Evolutionary conservation across 2,113 vertebrate species (phyloP).

Genomic region (Rhea pennata): DNA sequence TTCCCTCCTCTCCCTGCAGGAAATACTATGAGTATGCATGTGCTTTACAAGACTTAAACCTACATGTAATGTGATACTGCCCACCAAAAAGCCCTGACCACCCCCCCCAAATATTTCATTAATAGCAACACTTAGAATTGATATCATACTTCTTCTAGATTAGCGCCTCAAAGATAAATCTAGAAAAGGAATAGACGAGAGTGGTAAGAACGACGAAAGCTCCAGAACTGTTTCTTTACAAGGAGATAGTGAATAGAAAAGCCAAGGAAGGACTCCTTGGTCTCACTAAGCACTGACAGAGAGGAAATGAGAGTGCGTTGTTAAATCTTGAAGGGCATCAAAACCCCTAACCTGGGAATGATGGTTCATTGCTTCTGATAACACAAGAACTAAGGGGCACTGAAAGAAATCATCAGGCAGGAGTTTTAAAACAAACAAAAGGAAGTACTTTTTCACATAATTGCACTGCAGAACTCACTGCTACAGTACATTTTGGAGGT

Average conservation of each 20-base stretch:
- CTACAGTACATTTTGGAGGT: neutral
- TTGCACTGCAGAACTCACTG: neutral
- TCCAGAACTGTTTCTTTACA: neutral
- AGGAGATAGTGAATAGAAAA: neutral
- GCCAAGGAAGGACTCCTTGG: neutral
- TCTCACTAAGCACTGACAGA: neutral
- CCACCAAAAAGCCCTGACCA: neutral
- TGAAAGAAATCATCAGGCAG: neutral
- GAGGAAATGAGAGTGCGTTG: neutral
- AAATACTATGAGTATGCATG: accelerated
- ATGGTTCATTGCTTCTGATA: neutral
- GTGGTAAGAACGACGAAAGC: neutral
- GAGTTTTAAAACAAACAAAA: neutral
- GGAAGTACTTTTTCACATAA: neutral
- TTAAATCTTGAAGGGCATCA: neutral
- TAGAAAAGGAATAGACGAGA: neutral
- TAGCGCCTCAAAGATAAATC: neutral
- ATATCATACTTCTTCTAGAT: neutral
- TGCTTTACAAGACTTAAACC: neutral
- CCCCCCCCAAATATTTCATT: neutral
- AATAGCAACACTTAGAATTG: neutral
- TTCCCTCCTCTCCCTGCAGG: neutral
- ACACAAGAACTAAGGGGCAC: neutral
- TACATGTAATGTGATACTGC: neutral
- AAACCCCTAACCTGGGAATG: neutral